Conservation (phyloP, 2,888 invertebrate species). For the Tipula vernalis region DNA sequence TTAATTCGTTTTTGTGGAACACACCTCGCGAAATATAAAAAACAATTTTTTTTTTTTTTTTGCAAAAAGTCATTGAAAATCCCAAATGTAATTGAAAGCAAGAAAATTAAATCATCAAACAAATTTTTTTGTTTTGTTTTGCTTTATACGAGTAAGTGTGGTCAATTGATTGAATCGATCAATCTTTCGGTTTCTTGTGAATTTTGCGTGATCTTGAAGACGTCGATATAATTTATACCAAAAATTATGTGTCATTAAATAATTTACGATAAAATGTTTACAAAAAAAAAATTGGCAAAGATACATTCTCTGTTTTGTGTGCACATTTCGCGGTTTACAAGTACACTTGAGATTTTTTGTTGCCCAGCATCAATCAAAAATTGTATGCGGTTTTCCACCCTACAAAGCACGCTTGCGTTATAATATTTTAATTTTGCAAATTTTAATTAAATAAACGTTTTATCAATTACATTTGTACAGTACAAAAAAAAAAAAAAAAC, state of each 20-base stretch:
- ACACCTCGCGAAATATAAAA: neutral
- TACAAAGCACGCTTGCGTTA: neutral
- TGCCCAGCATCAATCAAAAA: neutral
- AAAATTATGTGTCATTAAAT: neutral
- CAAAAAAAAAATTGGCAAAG: neutral
- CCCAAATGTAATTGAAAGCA: neutral
- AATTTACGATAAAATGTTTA: neutral
- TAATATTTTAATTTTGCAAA: neutral
- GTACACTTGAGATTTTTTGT: neutral
- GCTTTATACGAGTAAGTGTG: neutral
- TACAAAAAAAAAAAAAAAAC: neutral
- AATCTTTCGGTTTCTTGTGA: neutral
- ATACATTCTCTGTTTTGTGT: neutral
- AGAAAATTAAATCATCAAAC: neutral
- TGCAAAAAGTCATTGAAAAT: neutral
- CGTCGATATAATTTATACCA: neutral
- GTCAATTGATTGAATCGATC: neutral
- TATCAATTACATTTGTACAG: neutral
- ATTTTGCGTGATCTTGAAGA: neutral
- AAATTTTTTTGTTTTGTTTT: neutral
- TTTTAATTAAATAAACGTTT: neutral
- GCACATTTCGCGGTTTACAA: neutral
- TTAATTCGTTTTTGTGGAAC: neutral
- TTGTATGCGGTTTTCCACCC: neutral
- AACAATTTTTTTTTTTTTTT: too few species aligned